Evolutionary conservation across 2,888 invertebrate genomes (phyloP).

Genomic region (Acanthopleura granulata): DNA sequence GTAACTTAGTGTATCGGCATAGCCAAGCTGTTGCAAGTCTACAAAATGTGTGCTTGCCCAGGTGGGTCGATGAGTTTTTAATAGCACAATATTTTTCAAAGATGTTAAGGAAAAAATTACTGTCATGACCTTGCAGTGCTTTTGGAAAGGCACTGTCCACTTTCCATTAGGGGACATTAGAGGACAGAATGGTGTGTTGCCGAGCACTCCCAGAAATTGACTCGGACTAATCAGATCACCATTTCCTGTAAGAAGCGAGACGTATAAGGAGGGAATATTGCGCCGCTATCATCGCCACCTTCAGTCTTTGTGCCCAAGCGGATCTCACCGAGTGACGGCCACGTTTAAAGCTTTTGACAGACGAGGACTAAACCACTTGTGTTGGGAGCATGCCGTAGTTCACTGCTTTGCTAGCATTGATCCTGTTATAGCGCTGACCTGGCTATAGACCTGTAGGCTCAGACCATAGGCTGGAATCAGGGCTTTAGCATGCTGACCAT

Average conservation of each 20-base stretch:
- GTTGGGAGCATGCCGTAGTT: background rate
- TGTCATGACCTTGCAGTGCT: too few species aligned
- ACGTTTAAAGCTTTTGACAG: background rate
- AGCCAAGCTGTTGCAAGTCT: too few species aligned
- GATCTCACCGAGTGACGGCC: background rate
- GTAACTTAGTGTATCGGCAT: too few species aligned
- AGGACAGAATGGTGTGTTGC: background rate
- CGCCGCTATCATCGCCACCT: background rate
- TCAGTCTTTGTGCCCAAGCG: background rate
- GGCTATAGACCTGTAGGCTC: background rate
- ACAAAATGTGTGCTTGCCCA: too few species aligned
- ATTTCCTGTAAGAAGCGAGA: background rate
- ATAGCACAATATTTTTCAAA: too few species aligned
- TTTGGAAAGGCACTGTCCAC: too few species aligned
- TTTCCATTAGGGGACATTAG: slow-evolving; percentile 1
- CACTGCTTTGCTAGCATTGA: background rate
- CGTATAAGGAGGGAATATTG: background rate
- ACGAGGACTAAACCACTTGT: background rate
- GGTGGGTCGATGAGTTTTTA: too few species aligned
- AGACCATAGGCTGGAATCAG: background rate
- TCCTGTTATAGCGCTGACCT: background rate
- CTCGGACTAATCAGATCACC: background rate
- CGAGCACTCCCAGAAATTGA: slow-evolving; percentile 1
- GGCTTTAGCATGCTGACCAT: slow-evolving; percentile 13
- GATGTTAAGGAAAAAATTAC: too few species aligned